Percentiles rank a stretch among this genome's conserved stretches.
phyloP scores from a whole-genome alignment of 2,888 invertebrate species.

The Diaprepes abbreviatus region DNA sequence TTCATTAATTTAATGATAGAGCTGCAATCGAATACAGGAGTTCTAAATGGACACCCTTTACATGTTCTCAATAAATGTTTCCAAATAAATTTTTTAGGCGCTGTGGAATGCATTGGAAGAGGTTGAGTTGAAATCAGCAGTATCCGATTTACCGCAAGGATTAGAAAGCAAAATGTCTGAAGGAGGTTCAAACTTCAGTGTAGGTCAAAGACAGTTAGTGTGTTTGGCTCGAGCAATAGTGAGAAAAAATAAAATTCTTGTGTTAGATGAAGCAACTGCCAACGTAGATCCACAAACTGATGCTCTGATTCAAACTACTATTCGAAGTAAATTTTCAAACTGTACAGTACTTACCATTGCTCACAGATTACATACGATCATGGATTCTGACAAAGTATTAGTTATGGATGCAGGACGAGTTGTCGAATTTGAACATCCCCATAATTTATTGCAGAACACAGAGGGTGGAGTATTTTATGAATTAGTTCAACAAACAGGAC shows the following conservation, averaged over 20 bases:
- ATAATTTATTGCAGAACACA: constrained; percentile 71
- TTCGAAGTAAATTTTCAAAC: constrained; percentile 79
- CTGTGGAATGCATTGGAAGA: constrained; percentile 88
- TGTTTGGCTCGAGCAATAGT: constrained; percentile 77
- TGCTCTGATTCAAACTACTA: constrained; percentile 81
- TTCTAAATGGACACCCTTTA: too few relatives aligned
- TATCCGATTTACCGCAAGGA: constrained; percentile 68
- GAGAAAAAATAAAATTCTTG: constrained; percentile 65
- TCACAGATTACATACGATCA: constrained; percentile 86
- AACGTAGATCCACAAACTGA: constrained; percentile 87
- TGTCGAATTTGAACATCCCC: constrained; percentile 84
- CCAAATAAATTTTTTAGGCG: too few relatives aligned
- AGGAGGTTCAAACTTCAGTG: constrained; percentile 70
- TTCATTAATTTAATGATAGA: too few relatives aligned
- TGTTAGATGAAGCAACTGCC: constrained; percentile 81
- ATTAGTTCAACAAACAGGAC: constrained; percentile 80
- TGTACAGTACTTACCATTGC: constrained; percentile 89
- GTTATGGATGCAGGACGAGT: constrained; percentile 84
- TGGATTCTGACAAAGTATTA: constrained; percentile 86
- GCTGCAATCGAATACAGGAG: too few relatives aligned
- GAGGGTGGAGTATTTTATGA: constrained; percentile 55
- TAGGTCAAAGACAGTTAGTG: constrained; percentile 76
- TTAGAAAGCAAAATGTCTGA: constrained; percentile 82
- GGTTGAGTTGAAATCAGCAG: constrained; percentile 78
- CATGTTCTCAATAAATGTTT: too few relatives aligned